Percentiles rank a stretch among this genome's conserved stretches.
These are phyloP conservation scores for Menura novaehollandiae DNA, from an alignment of 2,113 vertebrate genomes.

Conservation along the genomic window DNA sequence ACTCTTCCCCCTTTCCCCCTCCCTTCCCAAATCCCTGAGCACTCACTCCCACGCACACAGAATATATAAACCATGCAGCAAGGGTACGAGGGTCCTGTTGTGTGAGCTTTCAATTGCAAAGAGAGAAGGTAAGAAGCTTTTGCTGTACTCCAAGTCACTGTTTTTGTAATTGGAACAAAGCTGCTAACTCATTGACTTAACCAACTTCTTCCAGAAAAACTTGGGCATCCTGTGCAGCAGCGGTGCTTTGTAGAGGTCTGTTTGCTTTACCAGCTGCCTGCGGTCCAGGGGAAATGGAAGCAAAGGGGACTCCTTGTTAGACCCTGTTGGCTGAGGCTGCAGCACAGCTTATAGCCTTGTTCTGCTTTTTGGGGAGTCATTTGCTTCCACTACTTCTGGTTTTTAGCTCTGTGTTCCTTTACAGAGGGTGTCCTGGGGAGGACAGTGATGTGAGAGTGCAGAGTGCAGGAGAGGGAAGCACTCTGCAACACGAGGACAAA, in stretches of 20 bases:
- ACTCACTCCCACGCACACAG: background rate
- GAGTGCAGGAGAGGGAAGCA: background rate
- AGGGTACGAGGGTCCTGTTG: background rate
- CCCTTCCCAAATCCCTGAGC: background rate
- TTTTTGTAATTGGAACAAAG: background rate
- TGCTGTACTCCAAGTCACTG: background rate
- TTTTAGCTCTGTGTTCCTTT: background rate
- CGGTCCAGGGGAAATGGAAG: background rate
- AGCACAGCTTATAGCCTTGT: background rate
- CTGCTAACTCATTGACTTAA: background rate
- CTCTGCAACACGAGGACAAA: background rate
- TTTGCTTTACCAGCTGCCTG: background rate
- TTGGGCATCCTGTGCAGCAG: background rate
- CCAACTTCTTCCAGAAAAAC: background rate
- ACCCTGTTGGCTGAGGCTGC: accelerated
- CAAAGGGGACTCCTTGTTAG: background rate
- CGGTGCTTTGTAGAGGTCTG: background rate
- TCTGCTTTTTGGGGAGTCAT: background rate
- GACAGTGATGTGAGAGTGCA: background rate
- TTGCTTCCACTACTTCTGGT: background rate
- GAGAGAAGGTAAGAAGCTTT: background rate
- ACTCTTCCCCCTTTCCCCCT: background rate
- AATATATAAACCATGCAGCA: background rate
- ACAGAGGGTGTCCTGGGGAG: background rate
- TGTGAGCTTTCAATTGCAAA: background rate